Conservation (phyloP, 2,113 vertebrate genomes). For the Trogon melanurus region DNA sequence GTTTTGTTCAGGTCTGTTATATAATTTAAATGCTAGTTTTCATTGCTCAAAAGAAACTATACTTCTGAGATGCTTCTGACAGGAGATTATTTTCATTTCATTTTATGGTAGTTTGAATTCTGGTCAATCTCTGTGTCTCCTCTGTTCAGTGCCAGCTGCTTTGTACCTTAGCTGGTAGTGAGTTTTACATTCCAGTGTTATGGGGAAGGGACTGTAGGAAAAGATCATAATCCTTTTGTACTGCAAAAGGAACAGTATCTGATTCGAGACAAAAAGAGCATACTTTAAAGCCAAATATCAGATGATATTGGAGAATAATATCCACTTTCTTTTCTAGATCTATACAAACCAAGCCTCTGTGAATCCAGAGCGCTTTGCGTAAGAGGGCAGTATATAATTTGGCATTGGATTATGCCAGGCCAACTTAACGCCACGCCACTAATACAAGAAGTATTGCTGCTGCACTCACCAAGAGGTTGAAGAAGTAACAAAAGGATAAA, state of each 20-base stretch:
- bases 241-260: not conserved
- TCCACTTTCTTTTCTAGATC: not conserved
- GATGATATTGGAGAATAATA: not conserved
- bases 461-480: not conserved
- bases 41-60: constrained; percentile 21
- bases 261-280: not conserved
- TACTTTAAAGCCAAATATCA: not conserved
- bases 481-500: not conserved
- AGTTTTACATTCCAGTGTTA: constrained; percentile 18
- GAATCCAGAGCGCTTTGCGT: not conserved
- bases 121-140: constrained; percentile 23
- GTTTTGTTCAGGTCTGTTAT: constrained; percentile 1
- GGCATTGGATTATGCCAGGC: not conserved
- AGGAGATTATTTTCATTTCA: constrained; percentile 42
- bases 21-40: constrained; percentile 30
- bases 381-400: not conserved
- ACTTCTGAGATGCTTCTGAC: constrained; percentile 24
- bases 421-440: not conserved
- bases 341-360: not conserved
- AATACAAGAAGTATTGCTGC: not conserved
- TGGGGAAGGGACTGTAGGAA: not conserved
- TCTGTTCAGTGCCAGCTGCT: constrained; percentile 13
- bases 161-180: not conserved
- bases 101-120: constrained; percentile 42
- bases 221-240: not conserved